These are phyloP conservation scores for Charina bottae DNA, from an alignment of 2,113 vertebrate species.

Conservation along the genomic window DNA sequence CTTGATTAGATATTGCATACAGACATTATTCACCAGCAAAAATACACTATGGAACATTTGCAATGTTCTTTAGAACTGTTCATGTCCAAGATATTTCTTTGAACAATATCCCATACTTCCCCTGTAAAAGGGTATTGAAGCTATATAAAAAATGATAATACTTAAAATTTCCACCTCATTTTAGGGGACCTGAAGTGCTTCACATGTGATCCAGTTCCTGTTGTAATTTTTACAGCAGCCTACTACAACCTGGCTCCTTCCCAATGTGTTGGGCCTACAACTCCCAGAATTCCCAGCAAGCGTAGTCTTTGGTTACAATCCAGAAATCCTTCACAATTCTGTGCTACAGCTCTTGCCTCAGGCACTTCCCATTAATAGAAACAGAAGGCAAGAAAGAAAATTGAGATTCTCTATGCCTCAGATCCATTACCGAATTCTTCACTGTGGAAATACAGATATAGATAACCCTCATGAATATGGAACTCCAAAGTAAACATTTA, in stretches of 20 bases:
- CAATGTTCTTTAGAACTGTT: constrained; percentile 4
- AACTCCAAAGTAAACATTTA: too few species aligned
- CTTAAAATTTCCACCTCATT: not conserved
- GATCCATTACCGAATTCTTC: too few species aligned
- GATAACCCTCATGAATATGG: too few species aligned
- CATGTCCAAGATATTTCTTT: not conserved
- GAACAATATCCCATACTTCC: not conserved
- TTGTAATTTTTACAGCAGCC: not conserved
- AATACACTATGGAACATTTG: not conserved
- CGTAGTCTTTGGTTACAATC: not conserved
- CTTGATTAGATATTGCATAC: not conserved
- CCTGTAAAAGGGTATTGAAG: not conserved
- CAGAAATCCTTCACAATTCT: not conserved
- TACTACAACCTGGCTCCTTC: not conserved
- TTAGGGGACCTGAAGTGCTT: not conserved
- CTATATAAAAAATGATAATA: not conserved
- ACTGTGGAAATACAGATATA: too few species aligned
- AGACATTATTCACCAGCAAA: not conserved
- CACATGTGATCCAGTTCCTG: not conserved
- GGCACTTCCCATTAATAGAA: not conserved
- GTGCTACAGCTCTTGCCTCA: not conserved
- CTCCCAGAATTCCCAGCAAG: not conserved
- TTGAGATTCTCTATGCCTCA: too few species aligned
- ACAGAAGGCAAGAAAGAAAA: too few species aligned
- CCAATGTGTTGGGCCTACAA: not conserved